Evolutionary conservation across 1,140 invertebrate genomes (phyloP).

Genomic region (Sinella curviseta): DNA sequence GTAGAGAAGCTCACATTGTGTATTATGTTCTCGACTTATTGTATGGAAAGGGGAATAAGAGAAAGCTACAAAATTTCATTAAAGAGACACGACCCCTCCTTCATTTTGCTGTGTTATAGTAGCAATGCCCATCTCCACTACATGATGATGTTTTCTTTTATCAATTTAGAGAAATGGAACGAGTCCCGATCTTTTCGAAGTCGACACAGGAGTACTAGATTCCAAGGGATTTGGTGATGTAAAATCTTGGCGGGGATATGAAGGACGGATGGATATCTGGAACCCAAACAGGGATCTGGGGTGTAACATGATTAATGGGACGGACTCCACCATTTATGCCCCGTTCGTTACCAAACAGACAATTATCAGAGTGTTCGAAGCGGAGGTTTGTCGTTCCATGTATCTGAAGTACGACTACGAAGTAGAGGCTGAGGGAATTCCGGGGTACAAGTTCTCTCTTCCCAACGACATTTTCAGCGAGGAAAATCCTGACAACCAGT

Average conservation of each 20-base stretch:
- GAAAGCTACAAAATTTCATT: not conserved
- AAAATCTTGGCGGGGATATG: conserved; percentile 64
- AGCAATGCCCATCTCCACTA: no score
- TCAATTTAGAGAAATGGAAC: conserved; percentile 65
- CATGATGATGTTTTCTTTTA: no score
- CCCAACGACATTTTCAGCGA: not conserved
- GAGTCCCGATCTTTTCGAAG: conserved; percentile 66
- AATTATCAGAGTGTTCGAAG: conserved; percentile 35
- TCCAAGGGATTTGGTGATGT: conserved; percentile 66
- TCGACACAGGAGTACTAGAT: conserved; percentile 65
- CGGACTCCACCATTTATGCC: conserved; percentile 74
- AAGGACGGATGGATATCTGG: conserved; percentile 61
- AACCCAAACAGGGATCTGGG: conserved; percentile 53
- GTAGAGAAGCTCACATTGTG: no score
- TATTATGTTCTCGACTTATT: not conserved
- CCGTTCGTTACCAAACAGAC: conserved; percentile 61
- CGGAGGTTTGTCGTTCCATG: conserved; percentile 61
- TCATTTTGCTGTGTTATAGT: no score
- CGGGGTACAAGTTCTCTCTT: conserved; percentile 53
- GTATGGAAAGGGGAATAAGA: not conserved
- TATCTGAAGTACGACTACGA: conserved; percentile 63
- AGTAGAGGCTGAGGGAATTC: conserved; percentile 66
- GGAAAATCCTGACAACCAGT: conserved; percentile 15
- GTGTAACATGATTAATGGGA: conserved; percentile 72
- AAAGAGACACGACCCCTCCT: no score